phyloP scores from a whole-genome alignment of 2,888 invertebrate species.

The Entomobrya proxima region DNA sequence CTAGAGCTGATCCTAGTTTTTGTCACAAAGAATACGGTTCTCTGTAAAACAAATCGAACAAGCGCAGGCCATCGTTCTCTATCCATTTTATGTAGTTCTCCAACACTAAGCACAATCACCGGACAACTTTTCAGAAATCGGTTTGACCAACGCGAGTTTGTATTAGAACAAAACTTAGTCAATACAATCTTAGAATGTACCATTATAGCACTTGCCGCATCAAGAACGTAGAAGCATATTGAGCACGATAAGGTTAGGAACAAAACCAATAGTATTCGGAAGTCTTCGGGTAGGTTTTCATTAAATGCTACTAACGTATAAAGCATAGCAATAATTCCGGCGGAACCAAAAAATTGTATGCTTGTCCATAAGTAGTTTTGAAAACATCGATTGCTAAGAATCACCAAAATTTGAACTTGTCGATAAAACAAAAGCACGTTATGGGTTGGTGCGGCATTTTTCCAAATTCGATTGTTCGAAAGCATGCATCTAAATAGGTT shows the following conservation, averaged over 20 bases:
- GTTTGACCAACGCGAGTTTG: background rate
- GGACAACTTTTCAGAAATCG: background rate
- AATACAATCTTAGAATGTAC: background rate
- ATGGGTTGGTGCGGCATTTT: too few relatives aligned
- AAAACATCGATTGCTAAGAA: background rate
- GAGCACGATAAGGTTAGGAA: background rate
- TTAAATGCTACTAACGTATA: background rate
- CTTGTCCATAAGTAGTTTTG: background rate
- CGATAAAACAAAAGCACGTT: too few relatives aligned
- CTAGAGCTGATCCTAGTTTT: too few relatives aligned
- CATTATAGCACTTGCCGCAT: background rate
- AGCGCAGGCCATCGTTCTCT: background rate
- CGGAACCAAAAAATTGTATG: background rate
- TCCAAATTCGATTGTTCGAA: too few relatives aligned
- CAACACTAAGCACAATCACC: background rate
- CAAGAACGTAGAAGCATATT: background rate
- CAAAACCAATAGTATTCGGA: background rate
- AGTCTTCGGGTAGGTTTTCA: background rate
- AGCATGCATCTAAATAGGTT: too few relatives aligned
- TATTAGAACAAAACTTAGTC: background rate
- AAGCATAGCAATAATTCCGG: background rate
- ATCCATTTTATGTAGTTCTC: conserved; percentile 12
- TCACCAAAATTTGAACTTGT: background rate
- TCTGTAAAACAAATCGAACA: background rate
- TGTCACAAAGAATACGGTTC: background rate